phyloP scores from a whole-genome alignment of 2,113 vertebrate species.

The Oxyruncus cristatus region DNA sequence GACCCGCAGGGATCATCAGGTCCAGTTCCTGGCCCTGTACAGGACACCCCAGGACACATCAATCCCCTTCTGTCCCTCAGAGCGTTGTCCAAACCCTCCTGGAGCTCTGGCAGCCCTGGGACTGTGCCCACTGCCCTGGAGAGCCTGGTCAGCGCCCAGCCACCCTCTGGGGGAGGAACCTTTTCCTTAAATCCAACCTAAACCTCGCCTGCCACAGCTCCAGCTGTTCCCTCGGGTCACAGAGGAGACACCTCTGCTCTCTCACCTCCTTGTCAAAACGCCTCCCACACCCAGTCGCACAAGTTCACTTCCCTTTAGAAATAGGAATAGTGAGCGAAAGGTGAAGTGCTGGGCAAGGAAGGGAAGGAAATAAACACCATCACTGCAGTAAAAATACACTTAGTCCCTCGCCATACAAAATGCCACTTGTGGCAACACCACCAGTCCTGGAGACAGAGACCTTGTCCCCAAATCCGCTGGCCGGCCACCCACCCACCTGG shows the following conservation, averaged over 20 bases:
- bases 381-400: background rate
- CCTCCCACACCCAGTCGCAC: background rate
- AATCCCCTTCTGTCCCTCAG: background rate
- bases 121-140: fast-evolving
- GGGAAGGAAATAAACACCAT: background rate
- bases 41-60: background rate
- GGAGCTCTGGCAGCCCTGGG: background rate
- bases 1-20: background rate
- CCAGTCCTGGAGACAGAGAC: background rate
- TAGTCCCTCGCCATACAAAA: background rate
- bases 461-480: background rate
- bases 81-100: fast-evolving
- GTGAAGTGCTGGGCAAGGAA: background rate
- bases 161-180: background rate
- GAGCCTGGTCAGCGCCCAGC: background rate
- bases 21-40: background rate
- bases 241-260: background rate
- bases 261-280: background rate
- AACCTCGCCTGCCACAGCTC: background rate
- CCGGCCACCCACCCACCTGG: background rate
- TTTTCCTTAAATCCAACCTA: background rate
- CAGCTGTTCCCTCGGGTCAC: background rate
- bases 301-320: conserved; percentile 29
- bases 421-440: fast-evolving
- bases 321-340: background rate